phyloP scores from a whole-genome alignment of 2,113 vertebrate species.

The Perccottus glenii region DNA sequence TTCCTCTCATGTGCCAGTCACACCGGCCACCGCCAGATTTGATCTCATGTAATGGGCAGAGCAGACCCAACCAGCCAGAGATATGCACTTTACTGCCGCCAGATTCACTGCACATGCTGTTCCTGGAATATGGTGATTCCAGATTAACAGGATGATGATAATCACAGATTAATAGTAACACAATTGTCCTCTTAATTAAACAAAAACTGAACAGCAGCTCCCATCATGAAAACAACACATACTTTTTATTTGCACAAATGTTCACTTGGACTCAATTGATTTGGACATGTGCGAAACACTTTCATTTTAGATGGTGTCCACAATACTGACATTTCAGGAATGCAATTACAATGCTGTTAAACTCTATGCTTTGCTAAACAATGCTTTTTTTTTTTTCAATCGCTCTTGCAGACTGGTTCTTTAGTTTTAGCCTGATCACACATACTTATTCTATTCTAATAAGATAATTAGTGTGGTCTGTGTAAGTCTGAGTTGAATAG shows the following conservation, averaged over 20 bases:
- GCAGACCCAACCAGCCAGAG: conserved; percentile 30
- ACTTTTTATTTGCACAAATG: neutral
- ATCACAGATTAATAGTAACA: conserved; percentile 13
- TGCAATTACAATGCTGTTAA: no score
- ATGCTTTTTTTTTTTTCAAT: no score
- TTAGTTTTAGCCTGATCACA: no score
- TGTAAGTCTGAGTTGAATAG: no score
- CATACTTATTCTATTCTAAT: no score
- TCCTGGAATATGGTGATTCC: conserved; percentile 46
- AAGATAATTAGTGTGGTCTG: no score
- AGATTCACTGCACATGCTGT: conserved; percentile 14
- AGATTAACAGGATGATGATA: conserved; percentile 46
- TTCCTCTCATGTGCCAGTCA: conserved; percentile 39
- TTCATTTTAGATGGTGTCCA: no score
- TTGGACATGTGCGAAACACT: no score
- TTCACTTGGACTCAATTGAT: no score
- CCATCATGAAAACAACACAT: conserved; percentile 11
- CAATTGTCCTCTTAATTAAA: conserved; percentile 13
- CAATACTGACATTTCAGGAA: no score
- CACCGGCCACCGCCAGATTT: conserved; percentile 40
- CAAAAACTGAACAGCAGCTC: conserved; percentile 11
- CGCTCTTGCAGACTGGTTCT: no score
- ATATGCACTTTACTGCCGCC: conserved; percentile 21
- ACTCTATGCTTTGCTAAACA: no score
- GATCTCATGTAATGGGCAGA: conserved; percentile 42